Conservation (phyloP, 2,888 invertebrate species). For the Lissocephala sabroskyi region DNA sequence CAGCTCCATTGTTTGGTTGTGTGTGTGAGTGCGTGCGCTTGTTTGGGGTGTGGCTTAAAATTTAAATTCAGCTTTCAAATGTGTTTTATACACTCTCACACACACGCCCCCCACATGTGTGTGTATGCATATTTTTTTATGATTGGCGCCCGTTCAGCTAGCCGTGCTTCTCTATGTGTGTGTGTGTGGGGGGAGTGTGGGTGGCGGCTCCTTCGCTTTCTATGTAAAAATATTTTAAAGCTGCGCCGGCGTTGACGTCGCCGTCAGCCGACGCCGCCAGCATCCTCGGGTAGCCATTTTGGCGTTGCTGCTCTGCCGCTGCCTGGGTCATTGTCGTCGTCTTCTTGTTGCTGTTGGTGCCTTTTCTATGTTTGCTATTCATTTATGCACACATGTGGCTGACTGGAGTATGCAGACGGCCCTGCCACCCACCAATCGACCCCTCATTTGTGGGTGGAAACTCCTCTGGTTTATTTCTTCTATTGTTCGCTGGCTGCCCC, state of each 20-base stretch:
- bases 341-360: slow-evolving; percentile 14
- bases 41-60: slow-evolving; percentile 72
- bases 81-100: slow-evolving; percentile 30
- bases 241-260: slow-evolving; percentile 50
- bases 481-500: no score
- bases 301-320: slow-evolving; percentile 7
- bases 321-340: slow-evolving; percentile 10
- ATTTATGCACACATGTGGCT: slow-evolving; percentile 58
- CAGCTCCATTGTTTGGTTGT: slow-evolving; percentile 45
- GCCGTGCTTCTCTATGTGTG: slow-evolving; percentile 7
- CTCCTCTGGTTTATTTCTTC: no score
- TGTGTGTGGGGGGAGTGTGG: slow-evolving; percentile 19
- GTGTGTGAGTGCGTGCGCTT: slow-evolving; percentile 52
- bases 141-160: slow-evolving; percentile 45
- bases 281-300: slow-evolving; percentile 16
- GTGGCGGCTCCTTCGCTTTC: no score
- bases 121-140: slow-evolving; percentile 63
- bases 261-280: slow-evolving; percentile 22
- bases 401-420: slow-evolving; percentile 16
- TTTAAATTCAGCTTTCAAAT: slow-evolving; percentile 69
- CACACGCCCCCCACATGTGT: slow-evolving; percentile 13
- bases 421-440: slow-evolving; percentile 25
- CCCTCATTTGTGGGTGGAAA: no score
- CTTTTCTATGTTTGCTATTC: slow-evolving; percentile 55
- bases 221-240: slow-evolving; percentile 66